A percentile compares a stretch with the other conserved stretches of the same genome.
Conservation (phyloP, 2,888 invertebrate species). For the Merodon equestris region DNA sequence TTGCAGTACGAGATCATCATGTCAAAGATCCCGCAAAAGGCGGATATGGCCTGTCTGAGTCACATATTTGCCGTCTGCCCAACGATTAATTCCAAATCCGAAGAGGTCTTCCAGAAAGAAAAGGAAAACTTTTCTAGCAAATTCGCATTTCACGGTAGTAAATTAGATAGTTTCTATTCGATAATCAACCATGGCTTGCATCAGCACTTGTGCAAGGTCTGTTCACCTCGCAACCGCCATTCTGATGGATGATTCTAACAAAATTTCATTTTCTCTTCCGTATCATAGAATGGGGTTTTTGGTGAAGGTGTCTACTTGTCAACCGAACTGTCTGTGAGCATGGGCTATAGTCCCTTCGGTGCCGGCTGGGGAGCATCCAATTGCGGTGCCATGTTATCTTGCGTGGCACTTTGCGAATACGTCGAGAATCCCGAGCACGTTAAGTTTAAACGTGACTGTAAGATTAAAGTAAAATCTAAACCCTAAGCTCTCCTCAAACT, state of each 20-base stretch:
- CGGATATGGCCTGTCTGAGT: slow-evolving; percentile 81
- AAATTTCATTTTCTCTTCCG: too few relatives aligned
- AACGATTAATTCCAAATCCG: slow-evolving; percentile 80
- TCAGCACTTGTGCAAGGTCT: slow-evolving; percentile 85
- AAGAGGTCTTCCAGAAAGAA: slow-evolving; percentile 80
- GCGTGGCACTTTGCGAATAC: slow-evolving; percentile 89
- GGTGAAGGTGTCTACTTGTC: slow-evolving; percentile 88
- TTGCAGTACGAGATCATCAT: slow-evolving; percentile 82
- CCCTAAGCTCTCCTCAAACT: slow-evolving; percentile 2
- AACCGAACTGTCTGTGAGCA: slow-evolving; percentile 85
- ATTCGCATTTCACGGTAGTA: slow-evolving; percentile 89
- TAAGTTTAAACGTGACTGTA: slow-evolving; percentile 79
- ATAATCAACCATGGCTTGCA: slow-evolving; percentile 88
- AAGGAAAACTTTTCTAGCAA: slow-evolving; percentile 81
- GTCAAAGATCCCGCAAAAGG: slow-evolving; percentile 79
- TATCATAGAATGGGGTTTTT: slow-evolving; percentile 75
- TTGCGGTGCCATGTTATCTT: slow-evolving; percentile 87
- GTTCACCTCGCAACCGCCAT: background rate
- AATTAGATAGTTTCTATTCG: slow-evolving; percentile 89
- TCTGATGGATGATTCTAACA: too few relatives aligned
- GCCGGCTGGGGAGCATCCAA: slow-evolving; percentile 87
- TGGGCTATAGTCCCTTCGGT: slow-evolving; percentile 86
- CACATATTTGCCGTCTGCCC: slow-evolving; percentile 85
- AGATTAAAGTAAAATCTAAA: background rate
- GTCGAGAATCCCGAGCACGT: slow-evolving; percentile 85